Base-by-base conservation (phyloP, 1,140 invertebrate species). In the Zophobas atratus region DNA sequence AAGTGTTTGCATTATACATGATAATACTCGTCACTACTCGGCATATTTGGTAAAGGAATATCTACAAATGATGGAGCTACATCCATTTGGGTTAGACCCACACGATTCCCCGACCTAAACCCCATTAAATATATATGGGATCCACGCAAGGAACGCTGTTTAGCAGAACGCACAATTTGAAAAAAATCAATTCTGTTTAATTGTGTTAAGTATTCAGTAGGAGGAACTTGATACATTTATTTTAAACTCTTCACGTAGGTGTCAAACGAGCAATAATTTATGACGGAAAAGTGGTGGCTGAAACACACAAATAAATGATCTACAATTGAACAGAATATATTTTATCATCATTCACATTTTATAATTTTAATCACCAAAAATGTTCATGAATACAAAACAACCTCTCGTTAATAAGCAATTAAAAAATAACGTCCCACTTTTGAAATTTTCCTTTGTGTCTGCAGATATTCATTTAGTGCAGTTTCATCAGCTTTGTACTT, bases 401-500 rank as follows among this genome's bases (percentile, higher is more conserved):
- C 20, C 20, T 20, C 20, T 20, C 20, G 20, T 20, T 20, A 20
- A 20, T 20, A 20, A 20, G 20, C 20, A 20, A 67, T 8, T 67
- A 1, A 1, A 67, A 67, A 43, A 20, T 1, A 36, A 5, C 36
- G 39, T 63, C 57, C 6, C 49, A 20, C 2, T 51, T 51, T 39
- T 0, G 38, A 60, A 53, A 53, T 57, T 57, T 67, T 36, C 43
- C 43, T 67, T 8, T 67, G n/a, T 3, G n/a, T 39, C 39, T 41
- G 6, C 32, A 33, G 39, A 67, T n/a, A 39, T 43, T 67, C 60
- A 43, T 67, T 67, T 67, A 67, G 60, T 67, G 8, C 60, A 67
- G 38, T 67, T 67, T 67, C 60, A 67, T 67, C 60, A 67, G 60
- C 60, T 67, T 67, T 67, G 60, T 67, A 39, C 43, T 67, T 20